phyloP scores from a whole-genome alignment of 2,113 vertebrate genomes.

The Ascaphus truei region DNA sequence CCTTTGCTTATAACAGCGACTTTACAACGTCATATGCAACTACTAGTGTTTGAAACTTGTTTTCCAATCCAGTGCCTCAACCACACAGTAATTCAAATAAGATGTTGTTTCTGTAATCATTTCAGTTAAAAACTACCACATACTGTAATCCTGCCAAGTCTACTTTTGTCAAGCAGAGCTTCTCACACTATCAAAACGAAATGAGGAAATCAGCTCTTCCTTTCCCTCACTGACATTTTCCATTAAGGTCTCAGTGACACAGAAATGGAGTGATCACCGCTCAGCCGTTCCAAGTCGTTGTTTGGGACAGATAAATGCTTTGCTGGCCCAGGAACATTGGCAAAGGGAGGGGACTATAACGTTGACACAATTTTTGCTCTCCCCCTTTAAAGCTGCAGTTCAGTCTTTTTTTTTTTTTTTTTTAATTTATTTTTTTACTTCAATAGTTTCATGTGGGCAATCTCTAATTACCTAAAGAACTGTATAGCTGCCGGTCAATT shows the following conservation, averaged over 20 bases:
- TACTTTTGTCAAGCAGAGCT: not conserved
- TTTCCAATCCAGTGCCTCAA: no score
- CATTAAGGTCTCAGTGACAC: not conserved
- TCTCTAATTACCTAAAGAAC: no score
- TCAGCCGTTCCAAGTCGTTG: not conserved
- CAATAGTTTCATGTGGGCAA: no score
- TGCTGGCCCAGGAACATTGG: not conserved
- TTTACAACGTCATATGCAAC: no score
- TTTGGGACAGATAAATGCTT: not conserved
- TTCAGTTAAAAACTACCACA: not conserved
- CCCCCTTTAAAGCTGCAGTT: no score
- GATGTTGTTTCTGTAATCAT: not conserved
- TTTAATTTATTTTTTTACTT: no score
- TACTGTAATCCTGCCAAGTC: not conserved
- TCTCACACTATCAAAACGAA: not conserved
- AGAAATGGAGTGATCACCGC: not conserved
- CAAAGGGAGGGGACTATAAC: not conserved
- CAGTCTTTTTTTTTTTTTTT: no score
- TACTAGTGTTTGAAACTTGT: no score
- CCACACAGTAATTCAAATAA: no score
- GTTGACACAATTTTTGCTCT: no score
- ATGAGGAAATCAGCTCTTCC: not conserved
- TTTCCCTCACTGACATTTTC: constrained; percentile 8
- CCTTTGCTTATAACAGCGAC: no score
- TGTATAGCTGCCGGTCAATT: no score